These are phyloP conservation scores for Pipistrellus pipistrellus DNA, from an alignment of 2,797 vertebrate genomes.

Conservation along the genomic window DNA sequence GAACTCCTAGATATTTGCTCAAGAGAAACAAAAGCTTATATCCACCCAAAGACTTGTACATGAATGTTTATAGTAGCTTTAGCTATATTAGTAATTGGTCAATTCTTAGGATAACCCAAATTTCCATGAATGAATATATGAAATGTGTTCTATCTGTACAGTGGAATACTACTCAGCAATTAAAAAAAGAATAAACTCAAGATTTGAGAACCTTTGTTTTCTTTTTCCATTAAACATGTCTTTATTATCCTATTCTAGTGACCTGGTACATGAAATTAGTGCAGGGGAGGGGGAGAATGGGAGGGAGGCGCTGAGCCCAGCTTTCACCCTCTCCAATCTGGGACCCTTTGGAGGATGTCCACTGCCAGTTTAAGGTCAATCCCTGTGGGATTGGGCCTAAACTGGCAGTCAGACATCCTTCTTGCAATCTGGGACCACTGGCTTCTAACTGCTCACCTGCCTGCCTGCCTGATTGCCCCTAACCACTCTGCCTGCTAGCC, in stretches of 20 bases:
- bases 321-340: too few species aligned
- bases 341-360: too few species aligned
- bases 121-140: background rate
- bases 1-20: background rate
- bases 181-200: background rate
- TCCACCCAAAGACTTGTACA: background rate
- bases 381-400: too few species aligned
- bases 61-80: background rate
- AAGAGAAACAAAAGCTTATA: slow-evolving; percentile 31
- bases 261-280: too few species aligned
- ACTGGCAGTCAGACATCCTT: too few species aligned
- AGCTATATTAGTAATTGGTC: background rate
- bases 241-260: background rate
- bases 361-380: too few species aligned
- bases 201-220: background rate
- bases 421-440: too few species aligned
- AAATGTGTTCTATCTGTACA: background rate
- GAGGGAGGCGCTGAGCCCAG: too few species aligned
- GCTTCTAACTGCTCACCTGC: too few species aligned
- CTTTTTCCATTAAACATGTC: background rate
- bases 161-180: background rate
- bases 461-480: too few species aligned
- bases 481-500: too few species aligned
- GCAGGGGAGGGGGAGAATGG: too few species aligned
- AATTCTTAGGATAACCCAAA: background rate